Conservation (phyloP, 2,113 vertebrate species). For the Chinchilla lanigera region DNA sequence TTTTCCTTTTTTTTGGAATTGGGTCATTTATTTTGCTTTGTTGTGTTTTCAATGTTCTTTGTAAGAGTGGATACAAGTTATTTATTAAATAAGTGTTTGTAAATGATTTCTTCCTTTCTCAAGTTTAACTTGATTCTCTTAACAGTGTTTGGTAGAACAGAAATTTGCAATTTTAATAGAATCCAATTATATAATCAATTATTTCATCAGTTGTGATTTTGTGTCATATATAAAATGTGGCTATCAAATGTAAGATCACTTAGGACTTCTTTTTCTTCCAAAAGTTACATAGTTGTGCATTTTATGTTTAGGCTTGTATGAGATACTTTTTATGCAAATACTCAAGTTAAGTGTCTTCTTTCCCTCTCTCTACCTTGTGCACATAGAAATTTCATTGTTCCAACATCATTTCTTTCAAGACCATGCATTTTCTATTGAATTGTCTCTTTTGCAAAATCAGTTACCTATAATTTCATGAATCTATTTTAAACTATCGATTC, state of each 20-base stretch:
- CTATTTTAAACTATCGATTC: not conserved
- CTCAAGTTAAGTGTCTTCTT: not conserved
- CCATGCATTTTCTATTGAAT: not conserved
- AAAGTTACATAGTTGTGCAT: not conserved
- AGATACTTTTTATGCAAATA: not conserved
- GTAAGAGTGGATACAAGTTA: not conserved
- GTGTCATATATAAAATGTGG: not conserved
- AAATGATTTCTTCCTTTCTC: not conserved
- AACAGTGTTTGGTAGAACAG: not conserved
- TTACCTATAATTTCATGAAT: not conserved
- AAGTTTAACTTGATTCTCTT: not conserved
- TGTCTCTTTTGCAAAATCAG: not conserved
- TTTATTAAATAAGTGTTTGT: not conserved
- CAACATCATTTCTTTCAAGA: not conserved
- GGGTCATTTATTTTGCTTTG: not conserved
- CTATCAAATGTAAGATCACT: not conserved
- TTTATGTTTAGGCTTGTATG: not conserved
- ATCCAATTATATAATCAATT: not conserved
- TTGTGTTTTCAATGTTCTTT: not conserved
- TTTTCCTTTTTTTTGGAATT: not conserved
- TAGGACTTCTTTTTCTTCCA: not conserved
- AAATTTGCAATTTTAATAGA: not conserved
- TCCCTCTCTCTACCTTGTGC: not conserved
- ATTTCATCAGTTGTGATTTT: not conserved
- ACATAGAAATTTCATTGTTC: not conserved